Percentiles rank a stretch among this genome's conserved stretches.
phyloP scores from a whole-genome alignment of 1,140 invertebrate species.

The Lucilia sericata region DNA sequence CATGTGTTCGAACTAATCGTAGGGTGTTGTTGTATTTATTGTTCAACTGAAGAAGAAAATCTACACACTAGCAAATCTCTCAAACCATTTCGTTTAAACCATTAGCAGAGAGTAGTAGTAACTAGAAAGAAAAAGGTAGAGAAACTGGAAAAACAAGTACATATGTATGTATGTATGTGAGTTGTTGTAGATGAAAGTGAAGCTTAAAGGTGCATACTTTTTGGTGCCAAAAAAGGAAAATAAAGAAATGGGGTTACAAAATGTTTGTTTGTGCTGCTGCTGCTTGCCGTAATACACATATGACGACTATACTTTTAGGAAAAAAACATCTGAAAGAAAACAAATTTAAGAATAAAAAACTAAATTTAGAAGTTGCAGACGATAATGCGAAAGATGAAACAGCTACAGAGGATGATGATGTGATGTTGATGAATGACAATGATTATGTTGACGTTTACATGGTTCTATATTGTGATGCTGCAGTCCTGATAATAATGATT shows the following conservation, averaged over 20 bases:
- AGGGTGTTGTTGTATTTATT: conserved; percentile 1
- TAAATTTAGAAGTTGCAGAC: no score
- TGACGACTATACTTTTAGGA: no score
- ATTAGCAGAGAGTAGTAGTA: neutral
- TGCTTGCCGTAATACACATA: neutral
- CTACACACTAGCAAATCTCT: neutral
- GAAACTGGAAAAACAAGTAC: neutral
- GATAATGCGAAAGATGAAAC: no score
- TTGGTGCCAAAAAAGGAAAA: conserved; percentile 34
- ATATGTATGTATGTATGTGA: neutral
- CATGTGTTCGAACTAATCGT: conserved; percentile 41
- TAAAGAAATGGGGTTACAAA: conserved; percentile 7
- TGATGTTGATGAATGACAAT: neutral
- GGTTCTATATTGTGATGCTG: neutral
- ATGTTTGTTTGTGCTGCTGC: conserved; percentile 21
- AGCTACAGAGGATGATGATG: neutral
- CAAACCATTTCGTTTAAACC: no score
- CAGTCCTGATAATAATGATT: neutral
- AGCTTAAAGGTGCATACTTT: conserved; percentile 40
- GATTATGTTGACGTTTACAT: neutral
- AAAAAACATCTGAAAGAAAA: no score
- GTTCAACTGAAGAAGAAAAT: neutral
- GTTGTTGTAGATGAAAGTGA: conserved; percentile 26
- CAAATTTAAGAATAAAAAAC: no score
- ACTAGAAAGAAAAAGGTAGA: neutral